Percentiles rank a stretch among this genome's conserved stretches.
Evolutionary conservation across 1,140 invertebrate species (phyloP).

Genomic region (Lethocerus indicus): DNA sequence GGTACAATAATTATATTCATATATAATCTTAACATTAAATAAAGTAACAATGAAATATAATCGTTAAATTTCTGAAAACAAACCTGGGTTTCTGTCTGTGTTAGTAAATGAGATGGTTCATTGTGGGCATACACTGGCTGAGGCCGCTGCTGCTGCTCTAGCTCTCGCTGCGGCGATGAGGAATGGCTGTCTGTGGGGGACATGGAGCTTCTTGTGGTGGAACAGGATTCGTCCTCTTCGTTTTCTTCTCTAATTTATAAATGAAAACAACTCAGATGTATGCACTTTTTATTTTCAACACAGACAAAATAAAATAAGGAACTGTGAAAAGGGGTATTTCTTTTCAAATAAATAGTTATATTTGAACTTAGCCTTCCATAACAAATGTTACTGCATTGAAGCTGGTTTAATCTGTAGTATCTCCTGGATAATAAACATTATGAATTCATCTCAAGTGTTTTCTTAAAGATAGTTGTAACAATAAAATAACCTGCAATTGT

Average conservation of each 20-base stretch:
- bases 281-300: background rate
- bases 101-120: constrained; percentile 24
- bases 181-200: constrained; percentile 32
- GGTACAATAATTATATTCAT: constrained; percentile 5
- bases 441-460: too few species aligned
- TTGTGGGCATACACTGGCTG: constrained; percentile 17
- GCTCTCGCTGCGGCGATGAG: constrained; percentile 18
- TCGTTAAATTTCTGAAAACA: background rate
- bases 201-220: constrained; percentile 61
- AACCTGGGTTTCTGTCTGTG: constrained; percentile 26
- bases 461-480: too few species aligned
- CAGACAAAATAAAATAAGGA: too few species aligned
- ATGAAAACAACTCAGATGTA: constrained; percentile 2
- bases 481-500: too few species aligned
- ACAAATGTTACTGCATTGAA: too few species aligned
- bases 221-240: constrained; percentile 52
- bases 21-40: background rate
- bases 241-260: constrained; percentile 34
- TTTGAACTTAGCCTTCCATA: too few species aligned
- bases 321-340: too few species aligned
- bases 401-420: too few species aligned
- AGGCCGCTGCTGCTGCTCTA: constrained; percentile 18
- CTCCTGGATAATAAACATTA: too few species aligned
- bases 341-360: too few species aligned
- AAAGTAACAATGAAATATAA: background rate